Evolutionary conservation across 1,140 invertebrate genomes (phyloP), one percentile per base, ranked within the genome.

Genomic region (Diplogasteroides magnus): DNA sequence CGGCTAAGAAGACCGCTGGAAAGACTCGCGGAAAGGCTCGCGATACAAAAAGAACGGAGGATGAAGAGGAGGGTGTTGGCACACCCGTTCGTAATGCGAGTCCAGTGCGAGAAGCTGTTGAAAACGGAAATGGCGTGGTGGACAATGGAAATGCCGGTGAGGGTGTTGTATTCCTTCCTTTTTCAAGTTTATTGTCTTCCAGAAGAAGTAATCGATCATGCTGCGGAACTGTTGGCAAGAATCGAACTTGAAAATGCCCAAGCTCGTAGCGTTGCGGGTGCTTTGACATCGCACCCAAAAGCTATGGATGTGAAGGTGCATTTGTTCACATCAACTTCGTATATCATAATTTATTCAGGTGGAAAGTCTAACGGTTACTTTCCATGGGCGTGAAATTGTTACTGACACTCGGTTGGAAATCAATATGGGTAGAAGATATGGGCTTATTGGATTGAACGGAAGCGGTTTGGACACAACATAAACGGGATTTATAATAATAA

Each of bases 291-390:
- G 1, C 94, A 99, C 86, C 91, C 92, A 13, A 89, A 92, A 73
- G 93, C 93, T 72, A 87, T 96, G 71, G 96, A 99, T 85, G 87
- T 98, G 31, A 98, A 98, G 84, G 94, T 99, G 78, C 91, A 91
- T 65, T 96, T 93, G 82, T 91, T 98, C 80, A 96, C 94, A 19
- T 69, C 67, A 61, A 72, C 31, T 37, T n/a, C 37, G 37, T 11
- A 48, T 48, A 48, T 48, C 19, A 6, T 6, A 19, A 19, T 48
- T 6, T 48, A n/a, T 48, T 48, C 37, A 48, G 37, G 37, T 48
- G 6, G 37, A 48, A 48, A 48, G 37, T 48, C 19, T 48, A 19
- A 48, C 37, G 64, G 65, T 99, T 64, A 97, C 93, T 61, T 99
- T 98, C 84, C 95, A 98, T 84, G 97, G 97, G 61, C 88, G 89